phyloP scores from a whole-genome alignment of 2,113 vertebrate species.

The Menura novaehollandiae region DNA sequence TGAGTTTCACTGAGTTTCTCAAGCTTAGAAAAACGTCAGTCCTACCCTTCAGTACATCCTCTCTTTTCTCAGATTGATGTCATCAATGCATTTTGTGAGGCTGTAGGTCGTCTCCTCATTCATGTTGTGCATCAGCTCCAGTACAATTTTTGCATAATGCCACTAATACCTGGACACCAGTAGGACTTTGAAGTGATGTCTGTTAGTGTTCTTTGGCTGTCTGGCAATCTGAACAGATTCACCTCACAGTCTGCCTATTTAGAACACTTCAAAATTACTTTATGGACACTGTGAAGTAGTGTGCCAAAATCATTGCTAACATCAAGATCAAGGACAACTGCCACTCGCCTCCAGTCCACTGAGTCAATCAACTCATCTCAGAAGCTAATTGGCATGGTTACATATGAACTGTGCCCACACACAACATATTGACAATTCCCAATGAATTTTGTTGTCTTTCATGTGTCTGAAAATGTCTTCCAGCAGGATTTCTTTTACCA shows the following conservation, averaged over 20 bases:
- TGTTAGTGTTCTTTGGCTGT: not conserved
- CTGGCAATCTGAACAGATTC: not conserved
- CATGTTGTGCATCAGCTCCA: not conserved
- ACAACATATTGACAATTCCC: not conserved
- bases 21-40: not conserved
- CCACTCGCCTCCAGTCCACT: not conserved
- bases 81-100: not conserved
- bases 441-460: not conserved
- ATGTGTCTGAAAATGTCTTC: not conserved
- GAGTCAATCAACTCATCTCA: not conserved
- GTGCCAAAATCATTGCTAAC: not conserved
- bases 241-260: not conserved
- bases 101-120: not conserved
- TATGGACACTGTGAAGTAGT: not conserved
- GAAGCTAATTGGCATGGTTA: not conserved
- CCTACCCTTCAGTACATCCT: not conserved
- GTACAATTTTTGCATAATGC: not conserved
- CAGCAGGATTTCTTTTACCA: not conserved
- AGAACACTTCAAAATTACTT: not conserved
- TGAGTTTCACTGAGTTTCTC: not conserved
- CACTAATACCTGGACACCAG: not conserved
- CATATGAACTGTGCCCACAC: not conserved
- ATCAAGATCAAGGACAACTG: not conserved
- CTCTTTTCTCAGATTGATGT: not conserved
- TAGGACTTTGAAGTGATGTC: not conserved